Conservation (phyloP, 2,888 invertebrate genomes). For the Stenoptilia bipunctidactyla region DNA sequence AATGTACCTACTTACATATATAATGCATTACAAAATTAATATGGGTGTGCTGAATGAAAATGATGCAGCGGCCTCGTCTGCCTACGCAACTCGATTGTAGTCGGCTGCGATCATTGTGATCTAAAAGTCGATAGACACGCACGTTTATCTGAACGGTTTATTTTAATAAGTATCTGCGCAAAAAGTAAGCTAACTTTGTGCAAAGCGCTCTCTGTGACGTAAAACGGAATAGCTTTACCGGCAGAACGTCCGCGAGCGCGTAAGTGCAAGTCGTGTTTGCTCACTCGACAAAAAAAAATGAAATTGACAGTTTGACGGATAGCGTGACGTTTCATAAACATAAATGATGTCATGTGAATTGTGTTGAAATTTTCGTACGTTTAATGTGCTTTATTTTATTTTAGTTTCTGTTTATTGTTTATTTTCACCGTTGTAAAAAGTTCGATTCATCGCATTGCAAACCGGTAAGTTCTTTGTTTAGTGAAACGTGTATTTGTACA, state of each 20-base stretch:
- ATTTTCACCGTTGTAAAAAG: too few species aligned
- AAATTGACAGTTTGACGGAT: conserved; percentile 2
- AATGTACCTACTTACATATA: too few species aligned
- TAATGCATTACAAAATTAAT: too few species aligned
- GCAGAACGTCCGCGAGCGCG: conserved; percentile 34
- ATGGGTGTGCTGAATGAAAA: conserved; percentile 14
- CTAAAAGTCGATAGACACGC: conserved; percentile 14
- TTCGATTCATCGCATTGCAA: too few species aligned
- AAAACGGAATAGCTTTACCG: conserved; percentile 42
- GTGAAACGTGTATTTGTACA: too few species aligned
- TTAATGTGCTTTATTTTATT: too few species aligned
- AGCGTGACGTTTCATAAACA: conserved; percentile 24
- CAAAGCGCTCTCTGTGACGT: conserved; percentile 32
- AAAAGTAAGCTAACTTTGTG: conserved; percentile 9
- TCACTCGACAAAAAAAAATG: conserved; percentile 23
- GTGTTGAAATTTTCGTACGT: too few species aligned
- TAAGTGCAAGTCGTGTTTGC: conserved; percentile 16
- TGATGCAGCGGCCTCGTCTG: conserved; percentile 45
- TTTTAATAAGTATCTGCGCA: not conserved
- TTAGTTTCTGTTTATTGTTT: too few species aligned
- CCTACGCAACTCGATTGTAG: conserved; percentile 37
- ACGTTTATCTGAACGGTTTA: conserved; percentile 10
- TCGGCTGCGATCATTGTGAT: conserved; percentile 49
- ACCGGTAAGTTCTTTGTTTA: too few species aligned
- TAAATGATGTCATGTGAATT: conserved; percentile 19